Conservation (phyloP, 2,888 invertebrate species). For the Andrena camellia region DNA sequence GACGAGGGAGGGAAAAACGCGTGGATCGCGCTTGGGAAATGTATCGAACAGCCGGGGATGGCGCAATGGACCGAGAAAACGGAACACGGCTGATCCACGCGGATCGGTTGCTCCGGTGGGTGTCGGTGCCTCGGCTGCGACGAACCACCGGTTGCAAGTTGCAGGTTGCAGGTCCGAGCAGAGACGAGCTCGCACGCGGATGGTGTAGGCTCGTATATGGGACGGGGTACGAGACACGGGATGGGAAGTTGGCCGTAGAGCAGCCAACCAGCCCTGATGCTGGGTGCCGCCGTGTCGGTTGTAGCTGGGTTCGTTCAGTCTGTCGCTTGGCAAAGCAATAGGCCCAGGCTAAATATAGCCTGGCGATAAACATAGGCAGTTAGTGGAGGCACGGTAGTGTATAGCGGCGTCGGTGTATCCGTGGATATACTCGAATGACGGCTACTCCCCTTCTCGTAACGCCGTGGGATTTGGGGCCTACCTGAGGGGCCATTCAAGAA, state of each 20-base stretch:
- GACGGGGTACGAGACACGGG: slow-evolving; percentile 37
- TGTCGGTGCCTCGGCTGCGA: slow-evolving; percentile 33
- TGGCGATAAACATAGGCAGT: slow-evolving; percentile 82
- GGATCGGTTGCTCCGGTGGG: slow-evolving; percentile 36
- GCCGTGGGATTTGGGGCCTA: slow-evolving; percentile 61
- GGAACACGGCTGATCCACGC: slow-evolving; percentile 26
- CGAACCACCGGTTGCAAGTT: not conserved
- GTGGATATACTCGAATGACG: slow-evolving; percentile 65
- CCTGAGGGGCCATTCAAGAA: slow-evolving; percentile 58
- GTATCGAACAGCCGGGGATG: not conserved
- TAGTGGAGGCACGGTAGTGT: slow-evolving; percentile 76
- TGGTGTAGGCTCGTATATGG: slow-evolving; percentile 42
- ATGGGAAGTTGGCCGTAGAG: slow-evolving; percentile 43
- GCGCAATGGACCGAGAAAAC: slow-evolving; percentile 9
- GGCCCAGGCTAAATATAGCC: slow-evolving; percentile 81
- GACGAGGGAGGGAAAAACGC: not conserved
- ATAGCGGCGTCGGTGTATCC: slow-evolving; percentile 68
- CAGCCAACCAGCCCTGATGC: slow-evolving; percentile 29
- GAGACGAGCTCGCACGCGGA: not conserved
- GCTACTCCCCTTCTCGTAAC: slow-evolving; percentile 32
- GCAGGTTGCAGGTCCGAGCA: slow-evolving; percentile 3
- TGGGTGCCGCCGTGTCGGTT: slow-evolving; percentile 44
- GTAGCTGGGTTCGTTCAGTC: slow-evolving; percentile 68
- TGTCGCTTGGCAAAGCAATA: slow-evolving; percentile 80
- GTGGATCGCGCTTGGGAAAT: slow-evolving; percentile 9